These are phyloP conservation scores for Loripinus fragilis DNA, from an alignment of 2,888 invertebrate species.

Conservation along the genomic window DNA sequence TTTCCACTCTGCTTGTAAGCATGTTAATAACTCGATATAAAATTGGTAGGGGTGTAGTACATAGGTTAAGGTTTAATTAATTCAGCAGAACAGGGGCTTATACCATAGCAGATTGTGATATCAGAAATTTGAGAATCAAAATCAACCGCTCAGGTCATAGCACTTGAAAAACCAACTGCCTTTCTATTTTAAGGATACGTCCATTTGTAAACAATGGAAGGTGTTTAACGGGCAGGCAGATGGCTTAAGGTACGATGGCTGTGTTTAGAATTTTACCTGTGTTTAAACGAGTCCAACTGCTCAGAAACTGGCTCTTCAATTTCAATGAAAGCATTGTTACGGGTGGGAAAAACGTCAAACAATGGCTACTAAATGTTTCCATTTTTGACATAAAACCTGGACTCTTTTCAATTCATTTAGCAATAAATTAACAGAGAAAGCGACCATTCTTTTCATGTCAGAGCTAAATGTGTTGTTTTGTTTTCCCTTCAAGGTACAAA, in stretches of 20 bases:
- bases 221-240: background rate
- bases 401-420: conserved; percentile 8
- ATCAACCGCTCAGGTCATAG: background rate
- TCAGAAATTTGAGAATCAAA: background rate
- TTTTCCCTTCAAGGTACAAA: background rate
- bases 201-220: background rate
- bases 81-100: too few relatives aligned
- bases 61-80: too few relatives aligned
- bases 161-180: conserved; percentile 29
- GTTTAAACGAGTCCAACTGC: conserved; percentile 17
- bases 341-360: conserved; percentile 13
- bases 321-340: conserved; percentile 10
- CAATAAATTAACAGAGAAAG: conserved; percentile 16
- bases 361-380: conserved; percentile 11
- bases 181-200: conserved; percentile 14
- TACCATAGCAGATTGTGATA: background rate
- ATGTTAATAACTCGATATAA: too few relatives aligned
- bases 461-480: background rate
- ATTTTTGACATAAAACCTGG: conserved; percentile 19
- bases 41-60: too few relatives aligned
- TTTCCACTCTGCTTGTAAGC: too few relatives aligned
- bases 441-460: conserved; percentile 4
- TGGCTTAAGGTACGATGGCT: background rate
- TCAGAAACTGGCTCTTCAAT: background rate
- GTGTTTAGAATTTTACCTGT: conserved; percentile 18